A percentile compares a stretch with the other conserved stretches of the same genome.
Conservation (phyloP, 2,888 invertebrate genomes). For the Digitonthophagus gazella region DNA sequence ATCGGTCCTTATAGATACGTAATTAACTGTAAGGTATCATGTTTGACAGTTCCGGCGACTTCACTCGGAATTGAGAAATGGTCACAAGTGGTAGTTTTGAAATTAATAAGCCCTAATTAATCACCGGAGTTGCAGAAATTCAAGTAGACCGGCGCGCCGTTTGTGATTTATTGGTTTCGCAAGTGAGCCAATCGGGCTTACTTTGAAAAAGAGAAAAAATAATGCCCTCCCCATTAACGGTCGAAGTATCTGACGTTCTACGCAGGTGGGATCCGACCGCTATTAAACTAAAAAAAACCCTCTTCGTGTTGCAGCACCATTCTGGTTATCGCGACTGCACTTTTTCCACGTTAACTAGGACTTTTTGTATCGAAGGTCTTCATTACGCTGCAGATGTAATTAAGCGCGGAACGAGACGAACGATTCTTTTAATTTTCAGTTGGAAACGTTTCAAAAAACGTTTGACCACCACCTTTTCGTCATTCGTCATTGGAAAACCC, state of each 20-base stretch:
- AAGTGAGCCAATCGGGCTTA: background rate
- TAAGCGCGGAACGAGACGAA: background rate
- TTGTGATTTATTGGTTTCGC: constrained; percentile 16
- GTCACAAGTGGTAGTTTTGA: constrained; percentile 17
- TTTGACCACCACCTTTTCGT: background rate
- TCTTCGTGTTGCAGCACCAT: background rate
- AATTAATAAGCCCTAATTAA: constrained; percentile 28
- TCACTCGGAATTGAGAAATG: background rate
- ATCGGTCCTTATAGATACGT: background rate
- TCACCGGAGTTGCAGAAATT: constrained; percentile 21
- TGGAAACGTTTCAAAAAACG: background rate
- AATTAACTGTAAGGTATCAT: constrained; percentile 8
- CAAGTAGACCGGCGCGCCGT: constrained; percentile 22
- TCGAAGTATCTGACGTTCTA: background rate
- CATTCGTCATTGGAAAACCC: too few species aligned
- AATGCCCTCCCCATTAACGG: background rate
- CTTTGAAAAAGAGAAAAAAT: background rate
- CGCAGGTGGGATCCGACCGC: background rate
- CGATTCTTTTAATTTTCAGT: background rate
- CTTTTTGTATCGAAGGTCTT: background rate
- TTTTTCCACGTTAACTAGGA: background rate
- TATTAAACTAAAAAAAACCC: background rate
- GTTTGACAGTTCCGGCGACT: background rate
- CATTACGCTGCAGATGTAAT: background rate
- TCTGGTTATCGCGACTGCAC: background rate